phyloP scores from a whole-genome alignment of 2,797 vertebrate genomes.

The Anguilla marmorata region DNA sequence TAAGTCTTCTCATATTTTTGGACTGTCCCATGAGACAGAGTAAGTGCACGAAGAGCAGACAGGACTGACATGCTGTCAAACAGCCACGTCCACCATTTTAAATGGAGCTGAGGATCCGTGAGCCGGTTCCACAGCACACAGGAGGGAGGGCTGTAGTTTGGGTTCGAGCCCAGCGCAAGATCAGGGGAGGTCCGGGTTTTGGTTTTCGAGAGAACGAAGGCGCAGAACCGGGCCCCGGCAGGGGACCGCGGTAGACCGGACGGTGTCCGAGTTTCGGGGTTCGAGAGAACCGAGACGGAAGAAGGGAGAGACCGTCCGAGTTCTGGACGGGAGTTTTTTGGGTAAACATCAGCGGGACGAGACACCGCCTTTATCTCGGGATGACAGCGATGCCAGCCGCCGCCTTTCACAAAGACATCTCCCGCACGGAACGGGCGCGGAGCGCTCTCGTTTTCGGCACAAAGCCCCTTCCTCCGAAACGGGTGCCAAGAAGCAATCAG shows the following conservation, averaged over 20 bases:
- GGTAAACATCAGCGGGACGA: background rate
- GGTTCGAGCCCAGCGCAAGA: background rate
- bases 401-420: conserved; percentile 22
- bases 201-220: background rate
- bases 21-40: background rate
- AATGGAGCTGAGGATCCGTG: background rate
- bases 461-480: conserved; percentile 37
- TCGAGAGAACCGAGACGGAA: background rate
- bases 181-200: background rate
- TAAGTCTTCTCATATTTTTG: background rate
- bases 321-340: background rate
- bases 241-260: background rate
- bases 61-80: background rate
- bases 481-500: conserved; percentile 34
- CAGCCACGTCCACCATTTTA: background rate
- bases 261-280: background rate
- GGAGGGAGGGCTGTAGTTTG: background rate
- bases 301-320: background rate
- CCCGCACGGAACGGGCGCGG: conserved; percentile 21
- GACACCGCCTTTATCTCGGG: background rate
- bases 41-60: background rate
- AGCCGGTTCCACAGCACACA: background rate
- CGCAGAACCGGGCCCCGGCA: background rate
- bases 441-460: conserved; percentile 33
- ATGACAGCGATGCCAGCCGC: conserved; percentile 7